Base-by-base conservation (phyloP, 1,140 invertebrate species). In the Zaprionus davidi region DNA sequence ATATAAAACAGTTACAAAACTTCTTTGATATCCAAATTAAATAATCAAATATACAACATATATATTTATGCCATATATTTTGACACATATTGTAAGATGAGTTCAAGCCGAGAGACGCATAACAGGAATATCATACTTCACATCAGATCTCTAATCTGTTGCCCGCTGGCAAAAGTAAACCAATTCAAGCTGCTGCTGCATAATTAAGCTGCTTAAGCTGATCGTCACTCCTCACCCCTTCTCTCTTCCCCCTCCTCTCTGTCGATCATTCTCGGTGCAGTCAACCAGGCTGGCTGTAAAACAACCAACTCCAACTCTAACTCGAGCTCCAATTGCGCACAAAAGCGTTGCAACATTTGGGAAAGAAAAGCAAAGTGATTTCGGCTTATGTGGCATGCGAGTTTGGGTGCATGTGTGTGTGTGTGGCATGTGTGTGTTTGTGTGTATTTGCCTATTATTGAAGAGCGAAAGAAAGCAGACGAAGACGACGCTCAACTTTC, bases 291-390 rank as follows among this genome's bases (percentile, higher is more conserved):
- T 20, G 13, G 31, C 36, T 26, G 13, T 38, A 56, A 56, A 55
- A 34, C 38, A 24, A 12, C n/a, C 13, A 65, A 53, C 11, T 41
- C 15, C 41, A 13, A 38, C 36, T 38, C 2, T 34, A 66, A 62
- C 51, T 38, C 69, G 38, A 87, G 84, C 79, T 87, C 84, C 84
- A 87, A 66, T 84, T 87, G 84, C 84, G 70, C 76, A 87, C 84
- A 87, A 88, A 87, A 87, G 85, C 84, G 84, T 87, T 87, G 84
- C 84, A 87, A 88, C 62, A 68, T 76, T 64, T 73, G 38, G 64
- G 49, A 78, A 77, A 87, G 73, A 77, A 72, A 72, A 73, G 69
- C 63, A 84, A 79, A 87, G 73, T 79, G 72, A 71, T 73, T 79
- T 78, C 66, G 46, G 65, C 65, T 80, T 65, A 72, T 63, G 41